Evolutionary conservation across 1,140 invertebrate genomes (phyloP).

Genomic region (Araneus ventricosus): DNA sequence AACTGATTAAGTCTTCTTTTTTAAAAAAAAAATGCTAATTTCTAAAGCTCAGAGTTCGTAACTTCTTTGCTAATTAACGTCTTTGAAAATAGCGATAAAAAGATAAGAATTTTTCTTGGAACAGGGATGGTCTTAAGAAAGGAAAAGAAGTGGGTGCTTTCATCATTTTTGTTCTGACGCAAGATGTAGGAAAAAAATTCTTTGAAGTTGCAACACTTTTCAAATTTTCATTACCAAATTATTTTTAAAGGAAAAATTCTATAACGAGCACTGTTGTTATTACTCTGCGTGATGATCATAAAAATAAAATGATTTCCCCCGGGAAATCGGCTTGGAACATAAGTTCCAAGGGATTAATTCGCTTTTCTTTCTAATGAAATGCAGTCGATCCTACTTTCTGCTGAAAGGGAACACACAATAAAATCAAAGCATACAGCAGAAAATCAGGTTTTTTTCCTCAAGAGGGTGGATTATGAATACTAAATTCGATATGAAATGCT

Average conservation of each 20-base stretch:
- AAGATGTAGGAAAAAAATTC: background rate
- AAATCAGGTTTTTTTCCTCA: too few species aligned
- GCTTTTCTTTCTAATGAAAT: too few species aligned
- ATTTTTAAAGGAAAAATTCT: background rate
- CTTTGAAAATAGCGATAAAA: background rate
- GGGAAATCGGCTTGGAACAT: background rate
- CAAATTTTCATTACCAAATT: background rate
- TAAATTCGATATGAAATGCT: too few species aligned
- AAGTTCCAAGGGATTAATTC: too few species aligned
- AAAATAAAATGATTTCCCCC: background rate
- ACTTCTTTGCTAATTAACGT: conserved; percentile 36
- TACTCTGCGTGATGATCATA: background rate
- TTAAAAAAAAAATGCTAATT: background rate
- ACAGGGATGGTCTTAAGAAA: background rate
- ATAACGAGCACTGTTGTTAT: background rate
- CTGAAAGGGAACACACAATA: too few species aligned
- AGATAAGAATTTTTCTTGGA: conserved; percentile 6
- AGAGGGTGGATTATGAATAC: too few species aligned
- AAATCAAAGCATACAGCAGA: too few species aligned
- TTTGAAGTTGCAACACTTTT: background rate
- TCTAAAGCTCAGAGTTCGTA: background rate
- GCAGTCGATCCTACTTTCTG: too few species aligned
- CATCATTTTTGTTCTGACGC: background rate
- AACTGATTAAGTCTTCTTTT: conserved; percentile 27
- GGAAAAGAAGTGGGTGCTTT: background rate